Evolutionary conservation across 2,113 vertebrate species (phyloP), one percentile per base, ranked within the genome.

Genomic region (Thinocorus orbignyianus): DNA sequence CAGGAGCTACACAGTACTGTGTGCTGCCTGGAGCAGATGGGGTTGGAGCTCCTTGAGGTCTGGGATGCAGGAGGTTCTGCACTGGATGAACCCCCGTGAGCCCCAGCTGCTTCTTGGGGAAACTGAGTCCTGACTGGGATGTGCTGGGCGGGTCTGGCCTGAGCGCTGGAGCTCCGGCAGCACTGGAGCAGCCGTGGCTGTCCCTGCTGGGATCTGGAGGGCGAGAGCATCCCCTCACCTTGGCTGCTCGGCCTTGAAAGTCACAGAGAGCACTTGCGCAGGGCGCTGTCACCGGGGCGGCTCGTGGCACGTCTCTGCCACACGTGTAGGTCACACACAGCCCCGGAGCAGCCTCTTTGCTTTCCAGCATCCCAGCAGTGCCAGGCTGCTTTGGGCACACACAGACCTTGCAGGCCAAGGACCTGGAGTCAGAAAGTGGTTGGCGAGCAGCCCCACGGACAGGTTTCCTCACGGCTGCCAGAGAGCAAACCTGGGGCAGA

Each of bases 241-340:
- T 14, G 35, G 19, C 64, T 26, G 33, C 55, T 57, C 66, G 11
- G 37, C n/a, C 61, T 16, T 18, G 17, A 6, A 44, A 57, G 46
- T n/a, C 39, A 26, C 22, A 3, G 2, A 1, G 10, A 24, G 62
- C 42, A 4, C 13, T 15, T 6, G 30, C 7, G 5, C 62, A 17
- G 23, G 35, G 30, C 35, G 20, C 82, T 49, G 44, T 23, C 55
- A 3, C 37, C 6, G 7, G 13, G 3, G 57, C 39, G 68, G 54
- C 10, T 44, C 0, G 0, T 28, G 66, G 42, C 77, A 54, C 3
- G 4, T 13, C 66, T 51, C 33, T 57, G 39, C 35, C 7, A 2
- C 42, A 8, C 0, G 0, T 17, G 16, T 33, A 22, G 49, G 33
- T 42, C 76, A 10, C 4, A 10, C 26, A 31, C 26, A 58, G 48